A percentile compares a stretch with the other conserved stretches of the same genome.
Evolutionary conservation across 2,888 invertebrate species (phyloP).

Genomic region (Nomada ferruginata): DNA sequence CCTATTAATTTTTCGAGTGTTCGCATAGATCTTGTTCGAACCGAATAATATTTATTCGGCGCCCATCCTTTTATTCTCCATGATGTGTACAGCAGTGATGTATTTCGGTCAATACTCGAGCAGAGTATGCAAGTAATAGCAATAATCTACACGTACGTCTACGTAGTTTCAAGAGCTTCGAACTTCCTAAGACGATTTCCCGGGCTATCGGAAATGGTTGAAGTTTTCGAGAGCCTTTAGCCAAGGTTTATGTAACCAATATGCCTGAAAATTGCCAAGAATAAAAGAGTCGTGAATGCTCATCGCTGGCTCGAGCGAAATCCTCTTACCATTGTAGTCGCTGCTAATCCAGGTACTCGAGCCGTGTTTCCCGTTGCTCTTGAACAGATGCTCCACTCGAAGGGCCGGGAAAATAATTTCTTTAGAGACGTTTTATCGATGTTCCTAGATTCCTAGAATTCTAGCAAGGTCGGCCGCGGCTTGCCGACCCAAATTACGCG

Average conservation of each 20-base stretch:
- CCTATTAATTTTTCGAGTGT: no score
- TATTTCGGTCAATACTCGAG: no score
- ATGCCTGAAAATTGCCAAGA: constrained; percentile 1
- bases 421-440: constrained; percentile 39
- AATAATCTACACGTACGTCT: neutral
- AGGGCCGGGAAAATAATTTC: constrained; percentile 7
- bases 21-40: no score
- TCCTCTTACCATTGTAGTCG: constrained; percentile 7
- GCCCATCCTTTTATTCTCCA: no score
- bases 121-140: no score
- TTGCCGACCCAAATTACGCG: constrained; percentile 44
- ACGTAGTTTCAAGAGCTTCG: neutral
- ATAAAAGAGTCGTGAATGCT: constrained; percentile 4
- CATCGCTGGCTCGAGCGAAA: constrained; percentile 7
- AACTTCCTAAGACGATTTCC: neutral
- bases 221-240: neutral
- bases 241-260: neutral
- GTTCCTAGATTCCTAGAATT: constrained; percentile 13
- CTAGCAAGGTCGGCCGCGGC: constrained; percentile 35
- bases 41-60: no score
- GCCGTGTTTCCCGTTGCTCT: neutral
- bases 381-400: neutral
- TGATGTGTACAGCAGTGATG: no score
- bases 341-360: neutral
- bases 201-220: neutral